Conservation (phyloP, 2,888 invertebrate species). For the Micropterix aruncella region DNA sequence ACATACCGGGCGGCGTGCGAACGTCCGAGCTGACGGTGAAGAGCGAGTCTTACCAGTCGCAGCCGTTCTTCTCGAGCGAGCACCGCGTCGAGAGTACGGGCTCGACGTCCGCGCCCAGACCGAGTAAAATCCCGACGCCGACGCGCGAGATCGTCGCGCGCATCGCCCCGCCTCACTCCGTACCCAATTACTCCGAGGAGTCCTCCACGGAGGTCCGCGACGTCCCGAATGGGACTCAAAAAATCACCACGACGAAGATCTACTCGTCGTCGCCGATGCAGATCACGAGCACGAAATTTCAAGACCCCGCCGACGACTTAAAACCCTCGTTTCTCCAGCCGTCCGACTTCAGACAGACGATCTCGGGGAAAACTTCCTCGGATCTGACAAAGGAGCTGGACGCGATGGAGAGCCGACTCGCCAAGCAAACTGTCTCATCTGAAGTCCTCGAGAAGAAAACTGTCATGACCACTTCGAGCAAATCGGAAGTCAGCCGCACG, state of each 20-base stretch:
- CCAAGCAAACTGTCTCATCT: constrained; percentile 53
- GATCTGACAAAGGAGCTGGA: constrained; percentile 37
- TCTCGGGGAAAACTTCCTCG: constrained; percentile 24
- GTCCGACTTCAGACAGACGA: constrained; percentile 32
- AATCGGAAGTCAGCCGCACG: constrained; percentile 40
- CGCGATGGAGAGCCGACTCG: constrained; percentile 47
- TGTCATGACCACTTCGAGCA: constrained; percentile 47
- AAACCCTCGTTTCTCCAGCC: constrained; percentile 30
- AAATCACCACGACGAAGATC: constrained; percentile 40
- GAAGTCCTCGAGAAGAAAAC: constrained; percentile 55
- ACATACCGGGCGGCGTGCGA: constrained; percentile 30
- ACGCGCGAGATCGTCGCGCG: constrained; percentile 25
- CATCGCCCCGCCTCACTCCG: constrained; percentile 28
- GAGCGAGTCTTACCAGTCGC: constrained; percentile 30
- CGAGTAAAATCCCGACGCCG: constrained; percentile 26
- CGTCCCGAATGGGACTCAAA: constrained; percentile 39
- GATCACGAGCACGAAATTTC: constrained; percentile 26
- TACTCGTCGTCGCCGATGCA: constrained; percentile 42
- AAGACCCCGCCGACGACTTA: constrained; percentile 2
- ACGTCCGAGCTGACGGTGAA: constrained; percentile 28
- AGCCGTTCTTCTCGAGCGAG: constrained; percentile 23
- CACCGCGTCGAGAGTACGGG: constrained; percentile 21
- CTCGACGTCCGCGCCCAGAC: constrained; percentile 13
- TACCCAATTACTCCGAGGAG: constrained; percentile 33
- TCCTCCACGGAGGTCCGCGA: constrained; percentile 38